phyloP scores from a whole-genome alignment of 2,113 vertebrate genomes.

The Planiliza haematocheilus region DNA sequence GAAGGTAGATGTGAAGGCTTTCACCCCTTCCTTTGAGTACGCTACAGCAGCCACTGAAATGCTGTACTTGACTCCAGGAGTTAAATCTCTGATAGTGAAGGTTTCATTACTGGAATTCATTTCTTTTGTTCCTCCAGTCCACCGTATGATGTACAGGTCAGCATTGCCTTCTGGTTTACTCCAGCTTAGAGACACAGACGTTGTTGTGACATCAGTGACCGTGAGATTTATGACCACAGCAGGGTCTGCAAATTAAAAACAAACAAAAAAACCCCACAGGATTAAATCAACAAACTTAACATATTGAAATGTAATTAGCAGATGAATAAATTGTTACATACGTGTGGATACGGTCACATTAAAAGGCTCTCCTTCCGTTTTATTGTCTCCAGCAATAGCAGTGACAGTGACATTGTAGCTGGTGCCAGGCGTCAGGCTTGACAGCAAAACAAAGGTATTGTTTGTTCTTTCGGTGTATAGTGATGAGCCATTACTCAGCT shows the following conservation, averaged over 20 bases:
- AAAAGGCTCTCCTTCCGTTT: background rate
- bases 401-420: background rate
- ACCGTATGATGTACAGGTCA: constrained; percentile 8
- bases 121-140: too few species aligned
- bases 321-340: background rate
- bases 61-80: constrained; percentile 27
- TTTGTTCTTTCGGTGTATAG: rapidly evolving
- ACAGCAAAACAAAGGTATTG: background rate
- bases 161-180: constrained; percentile 21
- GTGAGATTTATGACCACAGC: background rate
- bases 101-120: too few species aligned
- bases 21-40: too few species aligned
- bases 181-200: constrained; percentile 40
- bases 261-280: too few species aligned
- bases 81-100: constrained; percentile 13
- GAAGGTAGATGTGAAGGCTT: background rate
- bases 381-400: background rate
- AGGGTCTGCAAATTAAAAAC: constrained; percentile 14
- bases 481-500: background rate
- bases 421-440: background rate
- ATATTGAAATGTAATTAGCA: too few species aligned
- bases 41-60: background rate
- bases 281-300: too few species aligned
- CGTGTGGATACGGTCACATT: background rate
- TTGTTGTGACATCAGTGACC: constrained; percentile 16